phyloP scores from a whole-genome alignment of 2,888 invertebrate genomes.

The Macrosoma leucophasiata region DNA sequence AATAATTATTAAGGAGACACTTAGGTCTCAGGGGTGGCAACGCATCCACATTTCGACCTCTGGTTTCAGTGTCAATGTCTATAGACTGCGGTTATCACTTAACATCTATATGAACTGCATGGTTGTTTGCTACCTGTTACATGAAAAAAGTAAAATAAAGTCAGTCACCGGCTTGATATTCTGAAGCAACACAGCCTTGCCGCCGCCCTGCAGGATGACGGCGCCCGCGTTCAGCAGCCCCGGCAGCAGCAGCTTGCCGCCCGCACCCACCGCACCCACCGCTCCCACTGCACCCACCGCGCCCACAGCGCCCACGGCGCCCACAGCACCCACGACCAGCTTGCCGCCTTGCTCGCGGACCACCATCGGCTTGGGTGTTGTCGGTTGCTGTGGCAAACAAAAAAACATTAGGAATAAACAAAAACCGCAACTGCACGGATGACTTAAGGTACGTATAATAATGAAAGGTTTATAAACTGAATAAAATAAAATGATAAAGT shows the following conservation, averaged over 20 bases:
- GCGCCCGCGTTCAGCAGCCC: constrained; percentile 61
- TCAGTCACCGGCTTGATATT: constrained; percentile 59
- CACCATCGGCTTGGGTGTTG: constrained; percentile 59
- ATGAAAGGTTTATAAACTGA: no score
- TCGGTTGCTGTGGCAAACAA: constrained; percentile 11
- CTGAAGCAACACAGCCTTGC: constrained; percentile 72
- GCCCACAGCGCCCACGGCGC: constrained; percentile 61
- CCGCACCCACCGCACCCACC: constrained; percentile 55
- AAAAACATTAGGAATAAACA: constrained; percentile 1
- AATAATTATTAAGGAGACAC: no score
- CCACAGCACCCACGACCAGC: constrained; percentile 52
- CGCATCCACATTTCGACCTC: no score
- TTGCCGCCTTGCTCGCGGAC: constrained; percentile 59
- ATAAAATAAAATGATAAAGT: no score
- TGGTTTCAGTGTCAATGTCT: no score
- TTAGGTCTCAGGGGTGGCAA: no score
- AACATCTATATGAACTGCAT: no score
- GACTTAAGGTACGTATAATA: no score
- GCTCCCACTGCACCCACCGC: constrained; percentile 60
- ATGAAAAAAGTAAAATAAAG: no score
- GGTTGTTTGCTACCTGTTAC: no score
- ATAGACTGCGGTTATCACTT: no score
- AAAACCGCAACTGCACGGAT: no score
- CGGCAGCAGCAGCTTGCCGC: constrained; percentile 60
- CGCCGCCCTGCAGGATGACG: constrained; percentile 64